These are phyloP conservation scores for Myripristis murdjan DNA, from an alignment of 2,797 vertebrate species.

Conservation along the genomic window DNA sequence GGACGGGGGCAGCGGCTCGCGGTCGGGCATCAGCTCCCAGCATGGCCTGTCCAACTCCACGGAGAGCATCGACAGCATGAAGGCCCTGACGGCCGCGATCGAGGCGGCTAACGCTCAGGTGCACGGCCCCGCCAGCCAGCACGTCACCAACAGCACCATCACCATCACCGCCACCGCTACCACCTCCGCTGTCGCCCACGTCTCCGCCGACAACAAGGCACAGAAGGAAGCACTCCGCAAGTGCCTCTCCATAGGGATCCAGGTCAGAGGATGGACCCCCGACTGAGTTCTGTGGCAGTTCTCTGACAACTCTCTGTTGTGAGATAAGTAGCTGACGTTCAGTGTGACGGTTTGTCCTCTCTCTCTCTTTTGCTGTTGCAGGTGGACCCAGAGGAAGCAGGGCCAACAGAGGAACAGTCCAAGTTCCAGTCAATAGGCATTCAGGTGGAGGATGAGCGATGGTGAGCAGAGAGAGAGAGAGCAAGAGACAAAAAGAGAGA, in stretches of 20 bases:
- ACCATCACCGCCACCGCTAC: slow-evolving; percentile 83
- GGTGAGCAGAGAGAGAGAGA: slow-evolving; percentile 84
- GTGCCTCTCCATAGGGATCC: slow-evolving; percentile 87
- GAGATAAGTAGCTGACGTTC: neutral
- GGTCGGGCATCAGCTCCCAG: slow-evolving; percentile 93
- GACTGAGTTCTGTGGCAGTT: too few relatives aligned
- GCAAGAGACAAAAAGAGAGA: neutral
- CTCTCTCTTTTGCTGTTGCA: slow-evolving; percentile 59
- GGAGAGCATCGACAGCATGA: slow-evolving; percentile 99
- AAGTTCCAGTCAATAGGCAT: slow-evolving; percentile 99
- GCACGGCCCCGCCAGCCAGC: slow-evolving; percentile 96
- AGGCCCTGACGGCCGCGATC: slow-evolving; percentile 97
- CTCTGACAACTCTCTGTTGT: neutral
- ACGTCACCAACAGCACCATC: slow-evolving; percentile 91
- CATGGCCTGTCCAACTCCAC: slow-evolving; percentile 98
- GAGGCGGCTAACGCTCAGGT: slow-evolving; percentile 98
- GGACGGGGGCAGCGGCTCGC: slow-evolving; percentile 91
- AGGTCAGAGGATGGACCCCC: slow-evolving; percentile 73
- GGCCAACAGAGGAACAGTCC: slow-evolving; percentile 88
- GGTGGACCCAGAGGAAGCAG: slow-evolving; percentile 95
- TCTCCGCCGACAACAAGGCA: slow-evolving; percentile 83
- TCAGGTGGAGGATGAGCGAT: slow-evolving; percentile 97
- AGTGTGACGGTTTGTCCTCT: slow-evolving; percentile 31
- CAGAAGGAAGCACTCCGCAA: slow-evolving; percentile 95
- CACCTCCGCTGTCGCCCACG: slow-evolving; percentile 65